Evolutionary conservation across 2,888 invertebrate genomes (phyloP).

Genomic region (Psylliodes chrysocephalus): DNA sequence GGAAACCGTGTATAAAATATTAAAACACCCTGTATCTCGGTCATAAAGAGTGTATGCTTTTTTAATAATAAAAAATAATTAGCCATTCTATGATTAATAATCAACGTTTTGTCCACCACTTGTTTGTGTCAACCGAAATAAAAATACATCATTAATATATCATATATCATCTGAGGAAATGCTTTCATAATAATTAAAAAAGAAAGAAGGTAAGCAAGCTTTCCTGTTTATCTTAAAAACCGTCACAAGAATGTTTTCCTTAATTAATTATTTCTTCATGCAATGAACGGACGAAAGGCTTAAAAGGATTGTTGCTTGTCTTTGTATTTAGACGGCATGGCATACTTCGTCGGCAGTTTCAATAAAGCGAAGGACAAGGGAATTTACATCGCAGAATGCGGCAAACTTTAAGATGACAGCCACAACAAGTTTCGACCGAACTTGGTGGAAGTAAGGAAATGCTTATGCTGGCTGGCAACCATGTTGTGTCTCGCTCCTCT

Average conservation of each 20-base stretch:
- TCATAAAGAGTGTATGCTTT: too few species aligned
- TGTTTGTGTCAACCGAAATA: too few species aligned
- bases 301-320: constrained; percentile 35
- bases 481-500: constrained; percentile 1
- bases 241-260: constrained; percentile 11
- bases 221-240: background rate
- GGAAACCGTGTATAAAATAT: too few species aligned
- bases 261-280: constrained; percentile 33
- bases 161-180: too few species aligned
- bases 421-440: constrained; percentile 28
- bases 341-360: constrained; percentile 26
- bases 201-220: too few species aligned
- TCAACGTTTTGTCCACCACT: too few species aligned
- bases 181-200: too few species aligned
- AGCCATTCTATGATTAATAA: too few species aligned
- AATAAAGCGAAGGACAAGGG: constrained; percentile 29
- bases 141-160: too few species aligned
- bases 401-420: constrained; percentile 35
- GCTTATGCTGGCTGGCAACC: background rate
- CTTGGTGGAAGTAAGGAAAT: constrained; percentile 12
- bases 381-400: constrained; percentile 31
- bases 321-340: constrained; percentile 26
- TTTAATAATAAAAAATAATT: too few species aligned
- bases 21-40: too few species aligned
- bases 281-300: constrained; percentile 15